Evolutionary conservation across 2,797 vertebrate genomes (phyloP).

Genomic region (Myotis findleyi): DNA sequence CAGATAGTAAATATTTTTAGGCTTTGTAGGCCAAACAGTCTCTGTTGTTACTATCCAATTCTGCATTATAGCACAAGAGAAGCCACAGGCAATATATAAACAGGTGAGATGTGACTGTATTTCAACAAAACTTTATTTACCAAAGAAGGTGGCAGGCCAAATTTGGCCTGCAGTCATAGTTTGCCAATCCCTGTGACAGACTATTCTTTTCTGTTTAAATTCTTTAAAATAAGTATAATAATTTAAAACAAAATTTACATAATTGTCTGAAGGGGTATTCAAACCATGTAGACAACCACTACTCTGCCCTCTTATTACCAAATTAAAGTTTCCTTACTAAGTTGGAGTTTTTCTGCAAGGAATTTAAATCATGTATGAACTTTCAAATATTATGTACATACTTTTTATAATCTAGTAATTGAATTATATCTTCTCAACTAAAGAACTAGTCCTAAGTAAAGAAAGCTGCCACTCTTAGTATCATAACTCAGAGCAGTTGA

Average conservation of each 20-base stretch:
- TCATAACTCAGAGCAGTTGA: background rate
- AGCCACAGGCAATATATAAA: background rate
- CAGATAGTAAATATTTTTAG: background rate
- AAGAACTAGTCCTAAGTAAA: constrained; percentile 28
- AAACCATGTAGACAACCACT: background rate
- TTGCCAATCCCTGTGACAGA: background rate
- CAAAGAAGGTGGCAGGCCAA: background rate
- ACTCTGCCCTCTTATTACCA: background rate
- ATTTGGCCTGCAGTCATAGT: background rate
- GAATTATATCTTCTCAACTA: background rate
- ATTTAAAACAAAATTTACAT: constrained; percentile 18
- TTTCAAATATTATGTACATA: background rate
- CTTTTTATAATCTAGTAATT: constrained; percentile 25
- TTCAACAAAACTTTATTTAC: constrained; percentile 32
- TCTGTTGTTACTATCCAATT: background rate
- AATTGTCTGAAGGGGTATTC: background rate
- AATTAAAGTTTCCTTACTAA: constrained; percentile 36
- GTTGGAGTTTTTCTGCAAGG: constrained; percentile 11
- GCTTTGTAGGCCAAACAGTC: background rate
- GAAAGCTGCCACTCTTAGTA: background rate
- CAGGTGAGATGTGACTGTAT: background rate
- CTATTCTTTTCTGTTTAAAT: background rate
- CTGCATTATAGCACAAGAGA: background rate
- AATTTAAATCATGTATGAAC: constrained; percentile 15
- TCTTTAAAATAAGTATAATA: constrained; percentile 20